phyloP scores from a whole-genome alignment of 2,797 vertebrate species.

The Lacerta bilineata region DNA sequence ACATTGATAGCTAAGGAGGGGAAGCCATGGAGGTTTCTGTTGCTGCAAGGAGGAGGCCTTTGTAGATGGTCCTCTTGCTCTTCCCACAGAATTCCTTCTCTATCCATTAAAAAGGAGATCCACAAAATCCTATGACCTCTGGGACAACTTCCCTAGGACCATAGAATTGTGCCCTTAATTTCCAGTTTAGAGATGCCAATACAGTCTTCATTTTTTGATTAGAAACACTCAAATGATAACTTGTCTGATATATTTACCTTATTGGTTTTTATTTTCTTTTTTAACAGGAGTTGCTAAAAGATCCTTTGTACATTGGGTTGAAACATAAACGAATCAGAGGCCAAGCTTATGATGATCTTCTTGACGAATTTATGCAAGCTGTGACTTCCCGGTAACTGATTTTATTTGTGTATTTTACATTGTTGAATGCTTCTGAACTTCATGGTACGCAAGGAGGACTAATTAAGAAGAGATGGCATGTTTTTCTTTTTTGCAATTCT shows the following conservation, averaged over 20 bases:
- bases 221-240: slow-evolving; percentile 24
- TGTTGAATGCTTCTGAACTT: slow-evolving; percentile 40
- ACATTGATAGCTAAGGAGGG: too few relatives aligned
- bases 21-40: too few relatives aligned
- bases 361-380: slow-evolving; percentile 98
- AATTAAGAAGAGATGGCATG: slow-evolving; percentile 1
- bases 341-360: slow-evolving; percentile 90
- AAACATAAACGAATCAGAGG: slow-evolving; percentile 93
- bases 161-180: background rate
- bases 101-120: too few relatives aligned
- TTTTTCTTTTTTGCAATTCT: background rate
- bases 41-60: too few relatives aligned
- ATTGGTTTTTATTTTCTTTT: slow-evolving; percentile 36
- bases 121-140: too few relatives aligned
- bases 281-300: slow-evolving; percentile 88
- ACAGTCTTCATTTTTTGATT: slow-evolving; percentile 3
- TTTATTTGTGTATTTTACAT: slow-evolving; percentile 32
- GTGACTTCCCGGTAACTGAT: slow-evolving; percentile 90
- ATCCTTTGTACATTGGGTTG: slow-evolving; percentile 96
- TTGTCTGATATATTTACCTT: slow-evolving; percentile 6
- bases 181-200: background rate
- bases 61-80: too few relatives aligned
- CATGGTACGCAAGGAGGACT: background rate
- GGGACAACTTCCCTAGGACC: too few relatives aligned
- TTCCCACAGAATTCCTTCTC: too few relatives aligned